Evolutionary conservation across 2,888 invertebrate genomes (phyloP).

Genomic region (Rhamphomyia laevipes): DNA sequence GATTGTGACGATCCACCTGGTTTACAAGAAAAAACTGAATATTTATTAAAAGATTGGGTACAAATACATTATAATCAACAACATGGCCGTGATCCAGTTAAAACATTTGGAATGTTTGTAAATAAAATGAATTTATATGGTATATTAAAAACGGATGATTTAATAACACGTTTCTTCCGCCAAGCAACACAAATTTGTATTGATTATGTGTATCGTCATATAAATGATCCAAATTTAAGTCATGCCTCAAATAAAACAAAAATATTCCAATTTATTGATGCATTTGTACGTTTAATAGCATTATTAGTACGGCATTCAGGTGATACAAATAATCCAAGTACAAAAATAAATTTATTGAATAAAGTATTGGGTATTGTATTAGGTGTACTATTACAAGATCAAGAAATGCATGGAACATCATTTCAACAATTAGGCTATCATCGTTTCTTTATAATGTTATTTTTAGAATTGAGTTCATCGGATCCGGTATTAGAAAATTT

Average conservation of each 20-base stretch:
- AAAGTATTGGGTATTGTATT: conserved; percentile 92
- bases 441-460: conserved; percentile 89
- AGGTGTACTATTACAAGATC: conserved; percentile 90
- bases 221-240: conserved; percentile 58
- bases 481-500: conserved; percentile 90
- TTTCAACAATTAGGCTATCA: conserved; percentile 98
- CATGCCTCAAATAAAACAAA: conserved; percentile 67
- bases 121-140: conserved; percentile 95
- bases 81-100: conserved; percentile 69
- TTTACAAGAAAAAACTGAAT: conserved; percentile 89
- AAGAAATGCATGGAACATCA: conserved; percentile 68
- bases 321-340: conserved; percentile 72
- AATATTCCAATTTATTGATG: conserved; percentile 91
- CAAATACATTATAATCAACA: conserved; percentile 70
- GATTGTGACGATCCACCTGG: conserved; percentile 91
- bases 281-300: conserved; percentile 86
- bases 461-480: conserved; percentile 89
- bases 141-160: conserved; percentile 92
- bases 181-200: conserved; percentile 94
- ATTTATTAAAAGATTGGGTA: conserved; percentile 90
- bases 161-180: conserved; percentile 94
- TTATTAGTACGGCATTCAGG: conserved; percentile 91
- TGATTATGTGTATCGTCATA: conserved; percentile 78
- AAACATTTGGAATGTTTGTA: conserved; percentile 88
- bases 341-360: conserved; percentile 92